Evolutionary conservation across 30 jellyfish, hydroid and myxozoan species (phyloP).

Genomic region (Chironex yamaguchii): DNA sequence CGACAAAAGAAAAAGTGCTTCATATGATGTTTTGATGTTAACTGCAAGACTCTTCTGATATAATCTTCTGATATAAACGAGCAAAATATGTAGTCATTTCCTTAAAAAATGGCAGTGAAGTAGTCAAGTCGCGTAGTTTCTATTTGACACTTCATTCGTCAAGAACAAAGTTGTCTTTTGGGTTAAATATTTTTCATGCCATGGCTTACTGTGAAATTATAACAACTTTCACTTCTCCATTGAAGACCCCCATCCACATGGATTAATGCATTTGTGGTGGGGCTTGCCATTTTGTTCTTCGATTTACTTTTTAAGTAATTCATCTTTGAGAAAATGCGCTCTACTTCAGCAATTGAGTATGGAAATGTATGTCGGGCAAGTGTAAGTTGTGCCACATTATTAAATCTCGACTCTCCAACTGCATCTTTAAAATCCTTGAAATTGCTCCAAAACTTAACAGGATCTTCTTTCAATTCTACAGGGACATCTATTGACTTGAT

Average conservation of each 20-base stretch:
- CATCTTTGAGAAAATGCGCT: conserved; percentile 48
- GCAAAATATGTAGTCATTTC: too few species aligned
- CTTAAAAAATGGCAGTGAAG: too few species aligned
- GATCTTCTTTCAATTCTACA: conserved; percentile 30
- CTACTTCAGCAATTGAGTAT: conserved; percentile 60
- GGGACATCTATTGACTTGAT: conserved; percentile 17
- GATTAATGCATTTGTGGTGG: conserved; percentile 22
- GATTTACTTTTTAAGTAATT: conserved; percentile 28
- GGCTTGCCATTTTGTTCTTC: conserved; percentile 53
- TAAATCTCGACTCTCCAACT: conserved; percentile 36
- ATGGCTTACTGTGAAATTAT: too few species aligned
- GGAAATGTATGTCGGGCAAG: conserved; percentile 28
- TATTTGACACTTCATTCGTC: too few species aligned
- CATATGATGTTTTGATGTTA: too few species aligned
- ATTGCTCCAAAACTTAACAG: conserved; percentile 33
- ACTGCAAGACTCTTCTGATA: too few species aligned
- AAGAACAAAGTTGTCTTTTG: too few species aligned
- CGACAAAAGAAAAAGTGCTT: too few species aligned
- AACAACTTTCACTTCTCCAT: too few species aligned
- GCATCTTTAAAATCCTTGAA: conserved; percentile 36
- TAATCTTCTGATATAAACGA: too few species aligned
- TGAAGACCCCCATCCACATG: conserved; percentile 14
- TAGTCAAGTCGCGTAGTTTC: too few species aligned
- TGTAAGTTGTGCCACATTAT: conserved; percentile 47
- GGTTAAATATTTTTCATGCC: too few species aligned